Percentiles rank a stretch among this genome's conserved stretches.
phyloP scores from a whole-genome alignment of 2,113 vertebrate genomes.

The Atlantisia rogersi region DNA sequence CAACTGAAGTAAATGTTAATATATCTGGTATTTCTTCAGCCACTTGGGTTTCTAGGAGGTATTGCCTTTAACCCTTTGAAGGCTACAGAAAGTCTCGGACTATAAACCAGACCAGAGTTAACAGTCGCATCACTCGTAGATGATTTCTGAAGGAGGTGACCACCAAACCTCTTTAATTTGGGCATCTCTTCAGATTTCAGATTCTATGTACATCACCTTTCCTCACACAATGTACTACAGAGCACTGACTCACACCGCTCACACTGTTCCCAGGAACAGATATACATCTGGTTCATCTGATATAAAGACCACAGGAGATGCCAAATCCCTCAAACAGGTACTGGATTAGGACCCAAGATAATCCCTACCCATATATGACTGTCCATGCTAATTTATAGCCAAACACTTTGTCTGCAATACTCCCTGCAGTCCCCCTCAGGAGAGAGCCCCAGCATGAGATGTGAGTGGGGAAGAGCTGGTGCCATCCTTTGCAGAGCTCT shows the following conservation, averaged over 20 bases:
- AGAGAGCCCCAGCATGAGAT: neutral
- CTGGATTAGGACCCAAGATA: neutral
- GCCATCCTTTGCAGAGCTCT: neutral
- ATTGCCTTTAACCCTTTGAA: conserved; percentile 17
- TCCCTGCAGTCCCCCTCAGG: neutral
- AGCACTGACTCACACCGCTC: neutral
- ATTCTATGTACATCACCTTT: neutral
- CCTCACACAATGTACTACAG: neutral
- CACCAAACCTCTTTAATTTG: neutral
- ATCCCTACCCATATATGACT: neutral
- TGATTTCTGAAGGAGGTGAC: neutral
- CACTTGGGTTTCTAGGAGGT: neutral
- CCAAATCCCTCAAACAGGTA: neutral
- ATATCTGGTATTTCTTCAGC: conserved; percentile 37
- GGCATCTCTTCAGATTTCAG: neutral
- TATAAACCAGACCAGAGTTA: neutral
- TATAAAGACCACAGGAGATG: neutral
- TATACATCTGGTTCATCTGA: neutral
- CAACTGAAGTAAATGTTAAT: conserved; percentile 27
- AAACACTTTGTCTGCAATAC: neutral
- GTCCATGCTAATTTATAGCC: neutral
- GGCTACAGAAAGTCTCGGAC: neutral
- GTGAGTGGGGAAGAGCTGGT: neutral
- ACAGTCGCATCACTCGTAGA: neutral
- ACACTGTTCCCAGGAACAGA: neutral